phyloP scores from a whole-genome alignment of 1,140 invertebrate species.

The Drosophila jambulina region DNA sequence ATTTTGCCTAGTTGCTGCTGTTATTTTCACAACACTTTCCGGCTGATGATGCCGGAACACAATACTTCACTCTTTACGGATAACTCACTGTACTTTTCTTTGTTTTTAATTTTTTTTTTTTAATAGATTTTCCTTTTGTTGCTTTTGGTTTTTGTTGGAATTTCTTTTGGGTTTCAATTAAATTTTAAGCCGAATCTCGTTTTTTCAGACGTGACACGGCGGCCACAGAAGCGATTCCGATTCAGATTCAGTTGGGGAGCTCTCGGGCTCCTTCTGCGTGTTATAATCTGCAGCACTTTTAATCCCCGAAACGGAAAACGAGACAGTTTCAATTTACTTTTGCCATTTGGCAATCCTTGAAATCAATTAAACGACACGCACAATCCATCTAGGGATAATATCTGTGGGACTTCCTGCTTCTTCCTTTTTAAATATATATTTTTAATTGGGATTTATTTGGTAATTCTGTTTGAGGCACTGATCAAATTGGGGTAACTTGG shows the following conservation, averaged over 20 bases:
- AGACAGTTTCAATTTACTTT: conserved; percentile 70
- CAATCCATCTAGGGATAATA: conserved; percentile 49
- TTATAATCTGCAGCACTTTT: conserved; percentile 76
- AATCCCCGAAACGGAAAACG: conserved; percentile 68
- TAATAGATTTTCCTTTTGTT: background rate
- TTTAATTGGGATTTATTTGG: conserved; percentile 1
- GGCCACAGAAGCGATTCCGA: conserved; percentile 66
- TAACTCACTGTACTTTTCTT: conserved; percentile 14
- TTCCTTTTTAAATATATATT: conserved; percentile 2
- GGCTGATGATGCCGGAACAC: conserved; percentile 49
- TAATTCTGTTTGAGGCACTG: conserved; percentile 52
- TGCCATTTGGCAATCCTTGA: conserved; percentile 69
- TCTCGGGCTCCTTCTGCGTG: conserved; percentile 39
- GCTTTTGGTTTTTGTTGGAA: conserved; percentile 17
- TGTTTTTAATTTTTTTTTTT: conserved; percentile 13
- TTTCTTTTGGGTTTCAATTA: conserved; percentile 65
- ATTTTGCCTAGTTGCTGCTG: conserved; percentile 38
- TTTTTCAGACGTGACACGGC: conserved; percentile 59
- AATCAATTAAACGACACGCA: conserved; percentile 83
- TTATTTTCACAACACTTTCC: conserved; percentile 43
- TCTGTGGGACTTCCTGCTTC: conserved; percentile 24
- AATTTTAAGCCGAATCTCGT: conserved; percentile 68
- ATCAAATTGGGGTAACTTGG: conserved; percentile 18
- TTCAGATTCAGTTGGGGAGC: conserved; percentile 23
- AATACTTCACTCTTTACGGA: conserved; percentile 6